These are phyloP conservation scores for Cryptocephalus primarius DNA, from an alignment of 2,888 invertebrate genomes.

Conservation along the genomic window DNA sequence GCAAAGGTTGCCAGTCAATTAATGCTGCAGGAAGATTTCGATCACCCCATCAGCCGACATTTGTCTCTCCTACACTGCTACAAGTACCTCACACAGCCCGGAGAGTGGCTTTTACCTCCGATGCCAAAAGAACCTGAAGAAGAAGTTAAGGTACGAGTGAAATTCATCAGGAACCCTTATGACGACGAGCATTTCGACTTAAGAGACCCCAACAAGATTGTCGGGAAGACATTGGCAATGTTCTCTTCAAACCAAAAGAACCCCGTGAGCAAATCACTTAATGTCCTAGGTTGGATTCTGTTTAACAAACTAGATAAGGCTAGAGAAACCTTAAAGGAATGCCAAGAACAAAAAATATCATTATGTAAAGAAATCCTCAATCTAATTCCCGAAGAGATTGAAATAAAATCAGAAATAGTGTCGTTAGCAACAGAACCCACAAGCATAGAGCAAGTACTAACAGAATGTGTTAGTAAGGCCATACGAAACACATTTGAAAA, in stretches of 20 bases:
- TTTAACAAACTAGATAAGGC: conserved; percentile 31
- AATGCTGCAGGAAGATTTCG: conserved; percentile 83
- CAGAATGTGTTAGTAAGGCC: conserved; percentile 33
- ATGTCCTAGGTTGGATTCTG: conserved; percentile 34
- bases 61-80: conserved; percentile 67
- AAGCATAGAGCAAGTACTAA: conserved; percentile 37
- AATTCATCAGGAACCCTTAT: conserved; percentile 68
- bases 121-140: conserved; percentile 36
- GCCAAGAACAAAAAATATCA: conserved; percentile 25
- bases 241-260: conserved; percentile 40
- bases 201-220: conserved; percentile 52
- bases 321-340: conserved; percentile 27
- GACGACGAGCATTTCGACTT: conserved; percentile 89
- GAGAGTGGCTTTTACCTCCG: conserved; percentile 35
- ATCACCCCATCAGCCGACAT: conserved; percentile 55
- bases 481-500: conserved; percentile 44
- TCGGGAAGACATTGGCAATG: conserved; percentile 73
- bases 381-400: conserved; percentile 30
- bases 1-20: conserved; percentile 65
- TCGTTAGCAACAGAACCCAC: conserved; percentile 10
- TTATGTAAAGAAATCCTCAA: conserved; percentile 33
- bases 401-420: conserved; percentile 20
- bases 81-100: conserved; percentile 50
- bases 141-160: conserved; percentile 48
- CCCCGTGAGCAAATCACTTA: conserved; percentile 39